A percentile compares a stretch with the other conserved stretches of the same genome.
These are phyloP conservation scores for Acromyrmex charruanus DNA, from an alignment of 1,140 invertebrate species.

Conservation along the genomic window DNA sequence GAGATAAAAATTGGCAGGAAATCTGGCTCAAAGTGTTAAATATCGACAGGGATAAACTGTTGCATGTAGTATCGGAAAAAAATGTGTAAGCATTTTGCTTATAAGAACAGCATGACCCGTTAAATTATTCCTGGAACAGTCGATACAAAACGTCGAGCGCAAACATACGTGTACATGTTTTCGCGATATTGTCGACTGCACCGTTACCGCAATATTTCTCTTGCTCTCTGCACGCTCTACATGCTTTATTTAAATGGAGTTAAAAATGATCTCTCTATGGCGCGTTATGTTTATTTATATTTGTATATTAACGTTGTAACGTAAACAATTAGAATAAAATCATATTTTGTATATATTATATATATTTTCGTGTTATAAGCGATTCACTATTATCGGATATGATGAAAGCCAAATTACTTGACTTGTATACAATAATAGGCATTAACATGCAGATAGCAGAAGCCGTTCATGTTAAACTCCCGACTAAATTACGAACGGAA, in stretches of 20 bases:
- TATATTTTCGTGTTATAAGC: neutral
- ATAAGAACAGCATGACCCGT: neutral
- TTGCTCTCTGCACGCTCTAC: slow-evolving; percentile 13
- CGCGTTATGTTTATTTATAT: neutral
- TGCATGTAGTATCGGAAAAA: neutral
- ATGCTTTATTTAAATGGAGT: slow-evolving; percentile 41
- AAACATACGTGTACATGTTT: slow-evolving; percentile 26
- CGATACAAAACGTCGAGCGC: slow-evolving; percentile 32
- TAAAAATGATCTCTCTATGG: neutral
- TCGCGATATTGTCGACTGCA: slow-evolving; percentile 51
- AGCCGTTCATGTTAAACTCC: neutral
- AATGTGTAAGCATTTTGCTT: slow-evolving; percentile 12
- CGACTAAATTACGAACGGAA: slow-evolving; percentile 39
- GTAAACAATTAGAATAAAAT: neutral
- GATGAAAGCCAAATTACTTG: slow-evolving; percentile 15
- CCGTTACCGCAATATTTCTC: slow-evolving; percentile 46
- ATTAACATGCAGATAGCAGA: slow-evolving; percentile 11
- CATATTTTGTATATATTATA: slow-evolving; percentile 1
- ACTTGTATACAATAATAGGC: slow-evolving; percentile 40
- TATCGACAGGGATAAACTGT: neutral
- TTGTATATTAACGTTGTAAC: neutral
- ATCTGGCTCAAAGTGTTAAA: neutral
- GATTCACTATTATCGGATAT: neutral
- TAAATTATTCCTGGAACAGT: slow-evolving; percentile 41
- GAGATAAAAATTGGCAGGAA: slow-evolving; percentile 4